A percentile compares a stretch with the other conserved stretches of the same genome.
phyloP scores from a whole-genome alignment of 2,888 invertebrate species.

The Nowickia ferox region DNA sequence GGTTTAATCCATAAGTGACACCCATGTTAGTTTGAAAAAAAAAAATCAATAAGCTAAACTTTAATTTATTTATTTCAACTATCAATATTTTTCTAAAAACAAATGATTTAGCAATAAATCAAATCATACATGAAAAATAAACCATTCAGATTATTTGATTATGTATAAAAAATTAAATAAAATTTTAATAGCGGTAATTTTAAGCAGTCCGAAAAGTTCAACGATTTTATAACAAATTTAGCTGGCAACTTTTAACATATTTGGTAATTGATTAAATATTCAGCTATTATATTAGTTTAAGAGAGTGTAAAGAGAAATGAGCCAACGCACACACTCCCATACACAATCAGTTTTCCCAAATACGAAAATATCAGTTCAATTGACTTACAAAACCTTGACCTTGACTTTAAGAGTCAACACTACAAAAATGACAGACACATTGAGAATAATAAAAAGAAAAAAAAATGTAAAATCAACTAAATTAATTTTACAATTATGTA shows the following conservation, averaged over 20 bases:
- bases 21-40: too few species aligned
- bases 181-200: too few species aligned
- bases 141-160: too few species aligned
- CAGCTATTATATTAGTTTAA: background rate
- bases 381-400: conserved; percentile 55
- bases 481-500: conserved; percentile 14
- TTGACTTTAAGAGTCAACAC: conserved; percentile 57
- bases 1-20: too few species aligned
- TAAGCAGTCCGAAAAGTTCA: too few species aligned
- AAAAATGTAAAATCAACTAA: conserved; percentile 7
- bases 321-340: background rate
- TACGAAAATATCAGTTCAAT: conserved; percentile 14
- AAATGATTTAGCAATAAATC: too few species aligned
- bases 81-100: too few species aligned
- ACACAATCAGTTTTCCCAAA: conserved; percentile 3
- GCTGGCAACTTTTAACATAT: background rate
- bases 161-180: too few species aligned
- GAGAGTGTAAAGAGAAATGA: conserved; percentile 4
- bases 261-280: background rate
- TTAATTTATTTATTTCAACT: too few species aligned
- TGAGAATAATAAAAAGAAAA: conserved; percentile 4
- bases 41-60: too few species aligned
- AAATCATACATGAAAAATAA: too few species aligned
- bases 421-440: conserved; percentile 17
- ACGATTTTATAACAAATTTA: too few species aligned